Conservation (phyloP, 2,797 vertebrate species). For the Sitta carolinensis region DNA sequence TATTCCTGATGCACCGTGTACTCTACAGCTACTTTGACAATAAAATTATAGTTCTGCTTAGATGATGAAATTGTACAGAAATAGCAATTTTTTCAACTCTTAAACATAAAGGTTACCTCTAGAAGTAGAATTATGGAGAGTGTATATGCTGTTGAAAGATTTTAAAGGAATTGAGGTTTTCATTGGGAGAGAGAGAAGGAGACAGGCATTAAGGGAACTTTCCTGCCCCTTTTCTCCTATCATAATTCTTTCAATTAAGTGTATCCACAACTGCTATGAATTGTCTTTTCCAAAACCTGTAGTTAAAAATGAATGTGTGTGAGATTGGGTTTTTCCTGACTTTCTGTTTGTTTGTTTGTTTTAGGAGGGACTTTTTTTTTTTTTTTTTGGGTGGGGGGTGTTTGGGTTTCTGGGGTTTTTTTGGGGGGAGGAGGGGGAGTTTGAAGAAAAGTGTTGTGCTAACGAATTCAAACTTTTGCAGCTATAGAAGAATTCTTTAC, state of each 20-base stretch:
- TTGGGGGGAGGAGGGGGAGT: fast-evolving
- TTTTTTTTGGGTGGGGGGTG: no score
- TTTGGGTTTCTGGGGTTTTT: no score
- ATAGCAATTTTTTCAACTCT: not conserved
- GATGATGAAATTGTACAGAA: slow-evolving; percentile 23
- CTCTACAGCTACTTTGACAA: slow-evolving; percentile 5
- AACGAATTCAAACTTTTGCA: not conserved
- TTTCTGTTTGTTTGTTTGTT: not conserved
- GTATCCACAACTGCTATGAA: not conserved
- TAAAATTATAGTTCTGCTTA: slow-evolving; percentile 38
- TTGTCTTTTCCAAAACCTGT: not conserved
- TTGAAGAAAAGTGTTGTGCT: not conserved
- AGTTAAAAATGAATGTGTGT: not conserved
- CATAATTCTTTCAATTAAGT: not conserved
- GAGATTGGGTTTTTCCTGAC: fast-evolving
- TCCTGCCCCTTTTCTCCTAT: not conserved
- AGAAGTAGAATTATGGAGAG: not conserved
- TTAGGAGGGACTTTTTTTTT: not conserved
- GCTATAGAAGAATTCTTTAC: not conserved
- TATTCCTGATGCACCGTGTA: not conserved
- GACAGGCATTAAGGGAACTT: not conserved
- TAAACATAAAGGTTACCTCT: not conserved
- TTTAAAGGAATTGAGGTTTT: not conserved
- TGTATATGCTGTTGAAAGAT: not conserved
- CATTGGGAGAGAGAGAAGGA: not conserved